A percentile compares a stretch with the other conserved stretches of the same genome.
These are phyloP conservation scores for Callaeas wilsoni DNA, from an alignment of 2,113 vertebrate species.

Conservation along the genomic window DNA sequence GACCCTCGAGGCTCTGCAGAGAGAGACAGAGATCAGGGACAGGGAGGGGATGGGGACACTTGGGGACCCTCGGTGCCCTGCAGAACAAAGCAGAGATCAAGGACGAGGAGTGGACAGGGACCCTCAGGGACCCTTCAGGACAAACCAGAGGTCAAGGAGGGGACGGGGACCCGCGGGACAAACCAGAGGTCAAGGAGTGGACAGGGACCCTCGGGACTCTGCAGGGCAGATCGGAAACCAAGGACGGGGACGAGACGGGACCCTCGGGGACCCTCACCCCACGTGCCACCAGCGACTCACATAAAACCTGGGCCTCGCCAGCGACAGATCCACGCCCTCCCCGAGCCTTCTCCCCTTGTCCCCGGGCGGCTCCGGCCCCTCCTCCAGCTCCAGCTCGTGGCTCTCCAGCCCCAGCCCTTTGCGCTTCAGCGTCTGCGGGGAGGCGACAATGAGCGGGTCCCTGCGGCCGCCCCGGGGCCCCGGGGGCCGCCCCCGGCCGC, in stretches of 20 bases:
- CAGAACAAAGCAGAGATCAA: not conserved
- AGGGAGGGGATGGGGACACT: too few relatives aligned
- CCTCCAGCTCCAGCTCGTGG: conserved; percentile 82
- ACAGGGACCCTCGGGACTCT: not conserved
- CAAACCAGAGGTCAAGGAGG: not conserved
- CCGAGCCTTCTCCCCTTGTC: conserved; percentile 73
- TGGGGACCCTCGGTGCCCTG: not conserved
- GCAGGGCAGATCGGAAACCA: not conserved
- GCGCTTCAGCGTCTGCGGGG: conserved; percentile 84
- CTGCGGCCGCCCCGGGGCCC: not conserved
- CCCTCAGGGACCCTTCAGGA: too few relatives aligned
- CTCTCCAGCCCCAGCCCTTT: conserved; percentile 84
- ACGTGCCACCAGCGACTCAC: conserved; percentile 66
- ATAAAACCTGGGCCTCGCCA: conserved; percentile 77
- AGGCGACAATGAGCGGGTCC: accelerated
- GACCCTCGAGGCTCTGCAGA: accelerated
- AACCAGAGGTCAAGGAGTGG: too few relatives aligned
- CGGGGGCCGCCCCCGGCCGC: accelerated
- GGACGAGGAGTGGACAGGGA: too few relatives aligned
- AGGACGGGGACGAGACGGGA: not conserved
- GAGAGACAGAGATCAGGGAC: too few relatives aligned
- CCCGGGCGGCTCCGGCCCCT: conserved; percentile 56
- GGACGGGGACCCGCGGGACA: not conserved
- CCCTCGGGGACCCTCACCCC: not conserved
- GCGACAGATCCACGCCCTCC: conserved; percentile 78